Evolutionary conservation across 2,888 invertebrate genomes (phyloP).

Genomic region (Panopea generosa): DNA sequence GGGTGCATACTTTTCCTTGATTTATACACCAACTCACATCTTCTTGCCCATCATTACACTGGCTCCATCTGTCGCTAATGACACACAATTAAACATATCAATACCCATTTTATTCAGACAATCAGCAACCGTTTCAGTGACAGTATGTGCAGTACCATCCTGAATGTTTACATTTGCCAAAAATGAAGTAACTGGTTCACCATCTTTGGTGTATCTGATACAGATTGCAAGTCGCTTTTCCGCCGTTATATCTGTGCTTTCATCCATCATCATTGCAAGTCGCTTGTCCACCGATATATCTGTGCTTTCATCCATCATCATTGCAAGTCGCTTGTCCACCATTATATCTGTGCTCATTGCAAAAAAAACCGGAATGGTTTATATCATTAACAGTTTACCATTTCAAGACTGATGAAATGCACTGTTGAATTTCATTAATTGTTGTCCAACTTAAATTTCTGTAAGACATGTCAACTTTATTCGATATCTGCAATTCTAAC

Average conservation of each 20-base stretch:
- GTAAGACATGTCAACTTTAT: constrained; percentile 37
- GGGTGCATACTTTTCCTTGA: constrained; percentile 37
- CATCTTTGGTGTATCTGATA: constrained; percentile 43
- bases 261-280: constrained; percentile 44
- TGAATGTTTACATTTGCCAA: constrained; percentile 32
- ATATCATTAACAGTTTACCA: constrained; percentile 26
- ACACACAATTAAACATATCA: constrained; percentile 16
- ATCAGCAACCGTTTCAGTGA: neutral
- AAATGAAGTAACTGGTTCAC: constrained; percentile 32
- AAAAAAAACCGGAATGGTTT: constrained; percentile 14
- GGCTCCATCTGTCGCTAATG: constrained; percentile 57
- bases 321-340: constrained; percentile 30
- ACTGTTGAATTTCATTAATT: constrained; percentile 35
- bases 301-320: constrained; percentile 54
- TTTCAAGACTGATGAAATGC: constrained; percentile 14
- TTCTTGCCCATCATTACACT: constrained; percentile 45
- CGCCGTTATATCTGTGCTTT: constrained; percentile 44
- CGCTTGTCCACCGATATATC: constrained; percentile 38
- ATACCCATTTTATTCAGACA: constrained; percentile 16
- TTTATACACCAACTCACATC: constrained; percentile 40
- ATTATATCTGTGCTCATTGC: constrained; percentile 39
- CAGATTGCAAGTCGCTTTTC: constrained; percentile 42
- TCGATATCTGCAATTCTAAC: constrained; percentile 37
- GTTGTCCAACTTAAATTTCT: constrained; percentile 45
- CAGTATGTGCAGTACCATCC: constrained; percentile 40